Evolutionary conservation across 2,797 vertebrate genomes (phyloP).

Genomic region (Stomatorhinus walkeri): DNA sequence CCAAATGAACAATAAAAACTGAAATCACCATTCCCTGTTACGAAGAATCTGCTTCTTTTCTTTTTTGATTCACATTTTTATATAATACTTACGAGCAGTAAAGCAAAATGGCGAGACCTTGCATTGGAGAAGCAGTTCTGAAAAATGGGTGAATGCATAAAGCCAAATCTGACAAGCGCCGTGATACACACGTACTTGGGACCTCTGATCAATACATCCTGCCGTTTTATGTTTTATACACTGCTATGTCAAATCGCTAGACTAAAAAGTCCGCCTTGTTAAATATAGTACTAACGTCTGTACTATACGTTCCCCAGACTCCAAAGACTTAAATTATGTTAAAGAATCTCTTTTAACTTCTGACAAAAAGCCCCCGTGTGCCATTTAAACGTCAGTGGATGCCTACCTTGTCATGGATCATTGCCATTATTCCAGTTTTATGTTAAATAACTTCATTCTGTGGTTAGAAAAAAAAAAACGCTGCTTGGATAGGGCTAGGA

Average conservation of each 20-base stretch:
- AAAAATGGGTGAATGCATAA: background rate
- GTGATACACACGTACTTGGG: too few relatives aligned
- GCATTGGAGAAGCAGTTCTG: background rate
- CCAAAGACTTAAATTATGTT: constrained; percentile 9
- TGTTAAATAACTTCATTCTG: constrained; percentile 43
- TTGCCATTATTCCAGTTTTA: constrained; percentile 44
- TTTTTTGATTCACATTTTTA: background rate
- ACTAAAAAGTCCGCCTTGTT: background rate
- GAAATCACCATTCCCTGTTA: background rate
- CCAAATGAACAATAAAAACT: background rate
- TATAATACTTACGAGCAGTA: background rate
- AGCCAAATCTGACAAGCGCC: background rate
- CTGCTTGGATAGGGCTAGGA: constrained; percentile 44
- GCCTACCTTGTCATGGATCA: constrained; percentile 41
- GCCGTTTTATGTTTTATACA: constrained; percentile 44
- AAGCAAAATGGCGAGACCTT: background rate
- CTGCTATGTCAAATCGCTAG: constrained; percentile 23
- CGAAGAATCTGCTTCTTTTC: background rate
- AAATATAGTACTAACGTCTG: background rate
- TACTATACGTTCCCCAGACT: background rate
- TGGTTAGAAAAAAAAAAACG: constrained; percentile 32
- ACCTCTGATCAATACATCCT: background rate
- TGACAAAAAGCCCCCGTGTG: constrained; percentile 50
- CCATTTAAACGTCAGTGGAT: constrained; percentile 35
- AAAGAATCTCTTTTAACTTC: constrained; percentile 45